Conservation (phyloP, 35 echinoderm and acorn worm species). For the Amphiura filiformis region DNA sequence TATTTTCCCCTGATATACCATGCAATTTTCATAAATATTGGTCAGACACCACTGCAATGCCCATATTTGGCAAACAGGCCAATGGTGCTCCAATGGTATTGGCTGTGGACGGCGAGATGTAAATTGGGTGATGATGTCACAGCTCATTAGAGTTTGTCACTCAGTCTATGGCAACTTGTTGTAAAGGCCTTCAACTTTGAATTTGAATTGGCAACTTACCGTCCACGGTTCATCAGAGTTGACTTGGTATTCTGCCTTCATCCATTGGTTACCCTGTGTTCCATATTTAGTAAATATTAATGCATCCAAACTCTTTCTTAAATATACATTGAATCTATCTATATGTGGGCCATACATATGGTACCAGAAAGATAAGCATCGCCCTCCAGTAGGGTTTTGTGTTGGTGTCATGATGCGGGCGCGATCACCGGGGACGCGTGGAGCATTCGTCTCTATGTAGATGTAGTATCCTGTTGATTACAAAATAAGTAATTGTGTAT, state of each 20-base stretch:
- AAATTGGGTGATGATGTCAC: too few species aligned
- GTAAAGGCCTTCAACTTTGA: too few species aligned
- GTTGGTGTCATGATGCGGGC: slow-evolving; percentile 46
- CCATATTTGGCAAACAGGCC: too few species aligned
- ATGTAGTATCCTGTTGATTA: slow-evolving; percentile 51
- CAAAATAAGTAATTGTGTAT: too few species aligned
- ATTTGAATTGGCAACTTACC: slow-evolving; percentile 21
- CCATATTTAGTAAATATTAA: slow-evolving; percentile 75
- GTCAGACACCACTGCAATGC: too few species aligned
- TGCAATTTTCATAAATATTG: too few species aligned
- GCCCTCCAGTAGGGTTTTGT: slow-evolving; percentile 25
- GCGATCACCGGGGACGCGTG: slow-evolving; percentile 18
- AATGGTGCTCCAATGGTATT: too few species aligned
- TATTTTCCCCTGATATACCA: too few species aligned
- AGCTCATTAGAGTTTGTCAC: too few species aligned
- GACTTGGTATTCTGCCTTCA: slow-evolving; percentile 41
- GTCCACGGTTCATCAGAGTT: slow-evolving; percentile 22
- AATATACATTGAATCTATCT: slow-evolving; percentile 63
- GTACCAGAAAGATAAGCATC: slow-evolving; percentile 72
- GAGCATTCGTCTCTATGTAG: slow-evolving; percentile 52
- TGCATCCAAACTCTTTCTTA: slow-evolving; percentile 29
- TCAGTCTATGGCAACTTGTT: too few species aligned
- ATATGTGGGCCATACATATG: slow-evolving; percentile 87
- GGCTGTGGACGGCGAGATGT: too few species aligned
- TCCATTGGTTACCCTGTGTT: slow-evolving; percentile 88